A percentile compares a stretch with the other conserved stretches of the same genome.
Evolutionary conservation across 2,797 vertebrate genomes (phyloP).

Genomic region (Emydoidea blandingii): DNA sequence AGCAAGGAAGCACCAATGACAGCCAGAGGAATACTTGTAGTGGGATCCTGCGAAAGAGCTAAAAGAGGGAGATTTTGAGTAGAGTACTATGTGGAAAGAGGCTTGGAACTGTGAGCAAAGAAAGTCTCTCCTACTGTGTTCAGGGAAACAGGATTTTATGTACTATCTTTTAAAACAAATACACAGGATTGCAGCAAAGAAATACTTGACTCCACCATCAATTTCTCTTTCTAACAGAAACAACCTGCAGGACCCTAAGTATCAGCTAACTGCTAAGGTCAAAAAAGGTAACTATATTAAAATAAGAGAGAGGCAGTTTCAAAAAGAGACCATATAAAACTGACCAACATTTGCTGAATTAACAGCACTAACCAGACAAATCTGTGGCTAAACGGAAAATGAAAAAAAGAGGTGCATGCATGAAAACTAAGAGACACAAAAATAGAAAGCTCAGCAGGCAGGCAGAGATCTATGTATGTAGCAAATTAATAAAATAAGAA

Average conservation of each 20-base stretch:
- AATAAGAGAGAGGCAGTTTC: background rate
- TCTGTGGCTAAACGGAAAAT: background rate
- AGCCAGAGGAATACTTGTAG: background rate
- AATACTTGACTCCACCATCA: background rate
- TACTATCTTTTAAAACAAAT: background rate
- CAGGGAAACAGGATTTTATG: background rate
- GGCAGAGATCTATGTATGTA: background rate
- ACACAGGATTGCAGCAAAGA: background rate
- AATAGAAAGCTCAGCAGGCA: background rate
- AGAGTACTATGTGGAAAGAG: background rate
- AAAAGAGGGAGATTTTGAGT: background rate
- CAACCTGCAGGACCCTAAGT: background rate
- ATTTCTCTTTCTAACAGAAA: background rate
- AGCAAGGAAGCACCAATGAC: background rate
- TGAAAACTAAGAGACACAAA: background rate
- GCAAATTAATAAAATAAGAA: background rate
- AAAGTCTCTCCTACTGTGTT: background rate
- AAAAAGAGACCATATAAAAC: background rate
- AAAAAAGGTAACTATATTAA: background rate
- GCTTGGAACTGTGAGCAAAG: background rate
- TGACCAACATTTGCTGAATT: background rate
- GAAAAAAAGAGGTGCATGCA: background rate
- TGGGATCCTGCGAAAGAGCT: background rate
- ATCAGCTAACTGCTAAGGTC: background rate
- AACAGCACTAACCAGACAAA: background rate